Percentiles rank a stretch among this genome's conserved stretches.
phyloP scores from a whole-genome alignment of 2,113 vertebrate genomes.

The Ictalurus furcatus region DNA sequence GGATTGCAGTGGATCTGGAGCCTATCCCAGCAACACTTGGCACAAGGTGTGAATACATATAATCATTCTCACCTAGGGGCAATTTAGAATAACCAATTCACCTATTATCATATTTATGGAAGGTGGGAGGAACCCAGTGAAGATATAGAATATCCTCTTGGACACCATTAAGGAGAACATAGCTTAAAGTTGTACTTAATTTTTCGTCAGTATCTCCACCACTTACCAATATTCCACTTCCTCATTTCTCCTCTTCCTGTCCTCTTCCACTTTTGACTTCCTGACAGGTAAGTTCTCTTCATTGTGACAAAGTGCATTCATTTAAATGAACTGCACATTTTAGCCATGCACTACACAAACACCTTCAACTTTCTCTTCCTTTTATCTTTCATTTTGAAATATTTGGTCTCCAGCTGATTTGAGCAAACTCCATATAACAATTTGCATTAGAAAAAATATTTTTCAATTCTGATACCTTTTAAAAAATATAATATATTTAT shows the following conservation, averaged over 20 bases:
- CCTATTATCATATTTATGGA: not conserved
- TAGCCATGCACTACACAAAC: not conserved
- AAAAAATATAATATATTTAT: not conserved
- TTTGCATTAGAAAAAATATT: not conserved
- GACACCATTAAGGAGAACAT: not conserved
- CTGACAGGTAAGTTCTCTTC: not conserved
- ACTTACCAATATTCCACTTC: not conserved
- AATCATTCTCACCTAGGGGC: not conserved
- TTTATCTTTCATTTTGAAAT: not conserved
- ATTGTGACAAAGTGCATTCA: not conserved
- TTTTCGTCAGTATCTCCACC: not conserved
- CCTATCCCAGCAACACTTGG: not conserved
- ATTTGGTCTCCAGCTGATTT: not conserved
- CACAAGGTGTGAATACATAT: not conserved
- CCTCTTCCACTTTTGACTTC: not conserved
- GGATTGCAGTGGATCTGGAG: not conserved
- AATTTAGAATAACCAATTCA: not conserved
- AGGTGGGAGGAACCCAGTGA: not conserved
- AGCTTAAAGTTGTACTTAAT: not conserved
- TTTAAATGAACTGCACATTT: not conserved
- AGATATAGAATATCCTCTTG: not conserved
- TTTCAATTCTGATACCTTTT: not conserved
- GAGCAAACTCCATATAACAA: not conserved
- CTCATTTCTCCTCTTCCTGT: not conserved
- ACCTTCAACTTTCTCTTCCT: not conserved